These are phyloP conservation scores for Aphrophora alni DNA, from an alignment of 2,888 invertebrate genomes.

Conservation along the genomic window DNA sequence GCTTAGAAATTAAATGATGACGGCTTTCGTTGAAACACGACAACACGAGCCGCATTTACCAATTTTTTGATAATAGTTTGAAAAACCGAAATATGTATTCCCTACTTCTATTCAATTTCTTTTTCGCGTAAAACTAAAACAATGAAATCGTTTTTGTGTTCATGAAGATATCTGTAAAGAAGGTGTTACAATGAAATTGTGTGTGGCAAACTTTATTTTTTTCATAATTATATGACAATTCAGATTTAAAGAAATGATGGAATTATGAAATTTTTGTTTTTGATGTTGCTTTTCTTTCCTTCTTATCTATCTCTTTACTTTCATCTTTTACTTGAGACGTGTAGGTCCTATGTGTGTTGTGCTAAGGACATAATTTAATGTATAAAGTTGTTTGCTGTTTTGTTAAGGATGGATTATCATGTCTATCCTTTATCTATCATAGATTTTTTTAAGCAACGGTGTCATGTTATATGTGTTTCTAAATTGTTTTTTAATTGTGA, in stretches of 20 bases:
- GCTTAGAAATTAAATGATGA: too few species aligned
- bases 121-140: background rate
- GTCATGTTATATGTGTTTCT: too few species aligned
- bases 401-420: background rate
- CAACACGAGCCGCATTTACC: too few species aligned
- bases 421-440: background rate
- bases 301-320: background rate
- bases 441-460: too few species aligned
- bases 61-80: too few species aligned
- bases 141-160: background rate
- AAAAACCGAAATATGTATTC: too few species aligned
- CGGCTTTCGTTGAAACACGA: too few species aligned
- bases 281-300: background rate
- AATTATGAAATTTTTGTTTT: conserved; percentile 33
- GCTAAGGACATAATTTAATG: background rate
- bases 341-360: background rate
- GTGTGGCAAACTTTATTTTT: too few species aligned
- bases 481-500: too few species aligned
- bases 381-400: background rate
- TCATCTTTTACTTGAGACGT: background rate
- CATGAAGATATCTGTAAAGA: conserved; percentile 29
- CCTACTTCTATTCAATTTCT: too few species aligned
- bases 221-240: too few species aligned
- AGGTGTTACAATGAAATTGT: too few species aligned
- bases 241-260: conserved; percentile 31